These are phyloP conservation scores for Limosa lapponica DNA, from an alignment of 2,797 vertebrate genomes.

Conservation along the genomic window DNA sequence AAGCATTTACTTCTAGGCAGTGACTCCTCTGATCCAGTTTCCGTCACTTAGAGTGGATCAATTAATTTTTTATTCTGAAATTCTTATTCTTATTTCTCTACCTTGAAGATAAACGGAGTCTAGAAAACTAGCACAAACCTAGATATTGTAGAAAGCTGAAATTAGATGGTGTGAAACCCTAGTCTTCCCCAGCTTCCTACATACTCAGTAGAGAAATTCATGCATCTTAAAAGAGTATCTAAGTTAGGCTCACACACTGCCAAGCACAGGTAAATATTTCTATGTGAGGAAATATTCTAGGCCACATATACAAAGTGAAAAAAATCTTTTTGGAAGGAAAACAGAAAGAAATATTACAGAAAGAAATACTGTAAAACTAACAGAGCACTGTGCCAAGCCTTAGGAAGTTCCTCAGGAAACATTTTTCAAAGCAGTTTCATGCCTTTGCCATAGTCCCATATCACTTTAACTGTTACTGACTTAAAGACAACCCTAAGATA, in stretches of 20 bases:
- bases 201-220: background rate
- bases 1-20: background rate
- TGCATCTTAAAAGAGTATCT: background rate
- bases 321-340: background rate
- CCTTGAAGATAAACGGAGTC: background rate
- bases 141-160: background rate
- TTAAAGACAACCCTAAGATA: background rate
- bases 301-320: background rate
- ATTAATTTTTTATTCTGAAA: background rate
- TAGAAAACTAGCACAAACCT: background rate
- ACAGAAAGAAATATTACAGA: background rate
- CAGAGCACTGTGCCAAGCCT: background rate
- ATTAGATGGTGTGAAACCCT: background rate
- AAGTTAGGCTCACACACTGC: background rate
- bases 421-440: background rate
- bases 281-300: background rate
- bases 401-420: background rate
- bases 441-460: background rate
- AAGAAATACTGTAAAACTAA: constrained; percentile 2
- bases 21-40: background rate
- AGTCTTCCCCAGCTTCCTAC: background rate
- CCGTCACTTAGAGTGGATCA: background rate
- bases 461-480: background rate
- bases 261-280: background rate
- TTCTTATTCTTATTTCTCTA: background rate